Base-by-base conservation (phyloP, 2,113 vertebrate genomes). In the Hippocampus abdominalis region DNA sequence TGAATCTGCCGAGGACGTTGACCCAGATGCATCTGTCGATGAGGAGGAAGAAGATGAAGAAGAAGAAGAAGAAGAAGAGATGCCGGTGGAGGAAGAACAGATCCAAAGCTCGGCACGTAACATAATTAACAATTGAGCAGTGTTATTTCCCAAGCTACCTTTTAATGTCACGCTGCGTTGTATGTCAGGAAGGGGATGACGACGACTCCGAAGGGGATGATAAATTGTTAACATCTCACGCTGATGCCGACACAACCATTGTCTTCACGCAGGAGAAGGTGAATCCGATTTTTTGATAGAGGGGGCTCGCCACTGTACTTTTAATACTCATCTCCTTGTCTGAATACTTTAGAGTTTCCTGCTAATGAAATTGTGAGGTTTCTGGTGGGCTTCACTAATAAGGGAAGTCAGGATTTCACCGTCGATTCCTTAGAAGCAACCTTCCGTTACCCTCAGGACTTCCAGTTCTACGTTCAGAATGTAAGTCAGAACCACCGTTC, bases 401-500 rank as follows among this genome's bases (percentile, higher is more conserved):
- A 91, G 69, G 92, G 91, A 44, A 84, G 71, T 66, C 84, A 91
- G 70, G 88, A 89, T 40, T 92, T 93, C 82, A 88, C 74, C 0
- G 81, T 92, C 21, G 85, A 89, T 74, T 91, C 90, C 0, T 57
- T 93, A 75, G 92, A 93, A 70, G 92, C 92, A 8, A 92, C 92
- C 5, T 92, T 93, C 84, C 92, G 91, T 66, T 93, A 93, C 66
- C 92, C 92, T 0, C 92, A 93, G 62, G 92, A 93, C 75, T 92
- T 88, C 79, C 90, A 93, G 82, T 92, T 92, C 75, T 92, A 91
- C 88, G 92, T 93, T 60, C 92, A 93, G 80, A 93, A 93, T 5
- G 92, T 93, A 66, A 90, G 90, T 83, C 10, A 0, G 18, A 44
- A 64, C 3, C 12, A 20, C 2, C 15, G 1, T 21, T 42, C 44